Conservation (phyloP, 2,113 vertebrate species). For the Nymphicus hollandicus region DNA sequence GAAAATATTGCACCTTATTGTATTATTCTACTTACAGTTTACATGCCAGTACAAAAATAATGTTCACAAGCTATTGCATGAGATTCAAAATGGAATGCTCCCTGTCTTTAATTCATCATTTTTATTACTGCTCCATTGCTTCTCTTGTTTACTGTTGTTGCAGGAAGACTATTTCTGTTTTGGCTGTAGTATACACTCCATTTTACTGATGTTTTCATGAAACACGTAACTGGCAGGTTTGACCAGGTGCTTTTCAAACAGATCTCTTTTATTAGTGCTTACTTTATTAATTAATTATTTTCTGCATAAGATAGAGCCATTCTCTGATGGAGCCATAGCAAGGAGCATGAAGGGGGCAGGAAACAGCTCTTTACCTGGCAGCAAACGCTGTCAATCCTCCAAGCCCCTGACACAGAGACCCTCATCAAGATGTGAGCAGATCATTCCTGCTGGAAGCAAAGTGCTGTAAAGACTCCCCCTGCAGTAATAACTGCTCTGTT, state of each 20-base stretch:
- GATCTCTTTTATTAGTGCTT: background rate
- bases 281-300: background rate
- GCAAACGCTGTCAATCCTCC: background rate
- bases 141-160: background rate
- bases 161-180: background rate
- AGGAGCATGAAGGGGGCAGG: background rate
- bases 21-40: background rate
- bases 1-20: background rate
- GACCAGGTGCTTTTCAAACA: background rate
- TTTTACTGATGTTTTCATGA: background rate
- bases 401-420: accelerated
- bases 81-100: background rate
- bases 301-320: background rate
- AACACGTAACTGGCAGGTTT: background rate
- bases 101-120: background rate
- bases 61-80: background rate
- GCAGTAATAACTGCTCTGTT: background rate
- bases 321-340: background rate
- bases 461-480: background rate
- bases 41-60: background rate
- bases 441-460: background rate
- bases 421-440: background rate
- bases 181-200: background rate
- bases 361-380: background rate
- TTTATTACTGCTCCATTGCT: background rate